Conservation (phyloP, 2,888 invertebrate genomes). For the Pyrrhia umbra region DNA sequence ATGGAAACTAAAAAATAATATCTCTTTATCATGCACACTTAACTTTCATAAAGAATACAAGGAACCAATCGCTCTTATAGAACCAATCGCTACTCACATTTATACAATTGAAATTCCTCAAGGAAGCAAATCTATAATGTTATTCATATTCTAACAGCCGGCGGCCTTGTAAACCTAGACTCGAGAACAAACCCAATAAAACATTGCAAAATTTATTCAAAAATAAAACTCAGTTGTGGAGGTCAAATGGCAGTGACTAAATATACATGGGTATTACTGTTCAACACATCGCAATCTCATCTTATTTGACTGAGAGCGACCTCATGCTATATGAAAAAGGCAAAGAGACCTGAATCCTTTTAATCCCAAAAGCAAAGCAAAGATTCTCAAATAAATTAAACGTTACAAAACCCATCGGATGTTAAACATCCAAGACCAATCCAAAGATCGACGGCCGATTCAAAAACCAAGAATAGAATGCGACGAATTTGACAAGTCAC, state of each 20-base stretch:
- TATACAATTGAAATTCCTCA: background rate
- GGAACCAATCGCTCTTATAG: background rate
- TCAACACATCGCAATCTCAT: too few species aligned
- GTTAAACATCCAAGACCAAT: slow-evolving; percentile 76
- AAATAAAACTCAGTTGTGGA: too few species aligned
- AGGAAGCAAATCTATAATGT: background rate
- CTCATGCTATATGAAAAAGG: background rate
- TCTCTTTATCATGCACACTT: background rate
- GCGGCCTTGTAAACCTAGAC: slow-evolving; percentile 21
- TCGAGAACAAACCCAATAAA: slow-evolving; percentile 33
- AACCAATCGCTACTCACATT: background rate
- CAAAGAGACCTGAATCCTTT: background rate
- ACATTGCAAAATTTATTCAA: slow-evolving; percentile 14
- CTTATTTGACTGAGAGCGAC: too few species aligned
- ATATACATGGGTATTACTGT: too few species aligned
- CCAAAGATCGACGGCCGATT: slow-evolving; percentile 72
- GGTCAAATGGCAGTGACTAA: too few species aligned
- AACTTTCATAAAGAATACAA: background rate
- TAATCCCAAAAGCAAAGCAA: slow-evolving; percentile 27
- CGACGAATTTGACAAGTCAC: slow-evolving; percentile 90
- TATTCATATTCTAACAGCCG: background rate
- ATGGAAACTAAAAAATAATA: too few species aligned
- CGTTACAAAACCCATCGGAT: slow-evolving; percentile 61
- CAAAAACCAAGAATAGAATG: slow-evolving; percentile 81
- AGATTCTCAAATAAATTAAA: slow-evolving; percentile 43